Percentiles rank a stretch among this genome's conserved stretches.
Evolutionary conservation across 2,888 invertebrate genomes (phyloP).

Genomic region (Pammene fasciana): DNA sequence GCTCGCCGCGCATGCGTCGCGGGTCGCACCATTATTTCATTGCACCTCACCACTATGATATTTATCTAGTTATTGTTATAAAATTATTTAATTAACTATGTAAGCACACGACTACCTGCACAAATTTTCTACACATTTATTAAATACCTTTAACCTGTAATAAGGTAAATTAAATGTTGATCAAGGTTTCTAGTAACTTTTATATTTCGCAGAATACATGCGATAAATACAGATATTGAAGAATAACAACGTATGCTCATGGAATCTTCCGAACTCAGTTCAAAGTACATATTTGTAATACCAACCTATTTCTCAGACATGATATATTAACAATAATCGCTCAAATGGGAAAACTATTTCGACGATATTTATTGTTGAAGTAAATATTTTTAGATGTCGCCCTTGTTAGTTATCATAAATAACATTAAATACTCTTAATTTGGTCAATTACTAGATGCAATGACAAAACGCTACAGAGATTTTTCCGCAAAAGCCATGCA

Average conservation of each 20-base stretch:
- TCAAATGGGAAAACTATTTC: constrained; percentile 67
- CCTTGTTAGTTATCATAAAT: constrained; percentile 67
- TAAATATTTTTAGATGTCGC: constrained; percentile 79
- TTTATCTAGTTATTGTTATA: constrained; percentile 65
- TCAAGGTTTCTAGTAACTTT: constrained; percentile 61
- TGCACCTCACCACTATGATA: constrained; percentile 60
- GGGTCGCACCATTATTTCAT: constrained; percentile 56
- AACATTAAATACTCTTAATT: constrained; percentile 59
- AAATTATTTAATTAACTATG: constrained; percentile 52
- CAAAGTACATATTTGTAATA: constrained; percentile 58
- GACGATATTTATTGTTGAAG: constrained; percentile 69
- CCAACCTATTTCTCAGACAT: constrained; percentile 56
- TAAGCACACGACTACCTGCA: constrained; percentile 69
- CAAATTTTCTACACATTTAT: constrained; percentile 68
- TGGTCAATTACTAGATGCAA: constrained; percentile 59
- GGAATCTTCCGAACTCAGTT: constrained; percentile 68
- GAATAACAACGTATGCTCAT: constrained; percentile 62
- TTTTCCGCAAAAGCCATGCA: constrained; percentile 45
- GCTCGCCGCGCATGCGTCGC: constrained; percentile 38
- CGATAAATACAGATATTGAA: constrained; percentile 56
- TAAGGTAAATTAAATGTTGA: constrained; percentile 52
- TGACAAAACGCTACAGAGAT: constrained; percentile 61
- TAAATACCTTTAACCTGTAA: constrained; percentile 59
- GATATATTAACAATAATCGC: constrained; percentile 61
- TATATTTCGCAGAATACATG: constrained; percentile 58